Base-by-base conservation (phyloP, 2,888 invertebrate species). In the Tipula confusa region DNA sequence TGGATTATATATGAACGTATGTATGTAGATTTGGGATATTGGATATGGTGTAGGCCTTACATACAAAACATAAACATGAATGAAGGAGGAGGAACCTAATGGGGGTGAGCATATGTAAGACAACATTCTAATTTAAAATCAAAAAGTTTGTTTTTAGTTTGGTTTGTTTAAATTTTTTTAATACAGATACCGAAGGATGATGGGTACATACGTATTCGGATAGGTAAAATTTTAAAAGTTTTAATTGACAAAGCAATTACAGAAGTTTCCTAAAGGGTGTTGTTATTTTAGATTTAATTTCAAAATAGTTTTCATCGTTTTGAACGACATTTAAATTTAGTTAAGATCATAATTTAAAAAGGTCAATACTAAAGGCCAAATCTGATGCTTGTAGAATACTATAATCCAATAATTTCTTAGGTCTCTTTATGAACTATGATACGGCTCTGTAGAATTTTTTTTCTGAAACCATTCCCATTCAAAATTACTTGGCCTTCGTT, bases 121-220 rank as follows among this genome's bases (percentile, higher is more conserved):
- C 64, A 64, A 64, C 64, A 64, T 64, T 64, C 64, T 64, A 64
- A 64, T 64, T 64, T 24, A 64, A 64, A 64, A 64, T 64, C 64
- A 64, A 64, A 64, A 64, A 64, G 64, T 64, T 64, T 64, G 24
- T 64, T 64, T 64, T 64, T 64, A 64, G 64, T 64, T 64, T 64
- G 24, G 64, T 24, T 64, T 64, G 64, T 64, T 64, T 24, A 64
- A 64, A 64, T 24, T n/a, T n/a, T n/a, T n/a, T n/a, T n/a, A 24
- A 64, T 24, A 24, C 1, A 64, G 24, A 24, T 64, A 64, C 24
- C 7, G 9, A 13, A 24, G 24, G 24, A 24, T 24, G 64, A 24
- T 18, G 64, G 24, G 15, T 15, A 15, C 36, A 36, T 36, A 36
- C 9, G 4, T 38, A 3, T 38, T n/a, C n/a, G 1, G 4, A 3